Percentiles rank a stretch among this genome's conserved stretches.
phyloP scores from a whole-genome alignment of 2,888 invertebrate genomes.

The Gymnocheta viridis region DNA sequence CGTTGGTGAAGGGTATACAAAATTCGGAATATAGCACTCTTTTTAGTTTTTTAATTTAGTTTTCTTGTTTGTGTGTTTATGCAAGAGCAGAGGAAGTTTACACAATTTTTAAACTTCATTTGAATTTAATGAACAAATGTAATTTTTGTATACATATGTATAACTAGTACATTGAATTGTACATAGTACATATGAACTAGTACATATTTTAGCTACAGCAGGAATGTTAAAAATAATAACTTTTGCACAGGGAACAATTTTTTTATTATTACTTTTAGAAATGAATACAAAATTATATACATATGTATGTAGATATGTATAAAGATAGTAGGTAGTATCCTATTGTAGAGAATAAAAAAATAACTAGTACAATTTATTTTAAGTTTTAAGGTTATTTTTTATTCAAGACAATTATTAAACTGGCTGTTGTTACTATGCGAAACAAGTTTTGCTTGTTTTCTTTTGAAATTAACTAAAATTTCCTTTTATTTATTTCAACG shows the following conservation, averaged over 20 bases:
- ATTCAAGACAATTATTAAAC: not conserved
- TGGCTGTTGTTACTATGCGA: not conserved
- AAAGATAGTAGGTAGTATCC: too few species aligned
- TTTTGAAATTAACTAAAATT: not conserved
- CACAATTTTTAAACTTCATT: not conserved
- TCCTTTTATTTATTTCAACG: not conserved
- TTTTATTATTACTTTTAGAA: too few species aligned
- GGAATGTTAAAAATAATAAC: not conserved
- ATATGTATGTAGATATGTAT: too few species aligned
- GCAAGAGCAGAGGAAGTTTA: not conserved
- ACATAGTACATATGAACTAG: not conserved
- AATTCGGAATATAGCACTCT: too few species aligned
- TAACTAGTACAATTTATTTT: too few species aligned
- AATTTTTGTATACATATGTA: not conserved
- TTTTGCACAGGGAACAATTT: not conserved
- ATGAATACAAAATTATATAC: too few species aligned
- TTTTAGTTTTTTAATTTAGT: not conserved
- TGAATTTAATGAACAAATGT: not conserved
- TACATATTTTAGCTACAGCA: not conserved
- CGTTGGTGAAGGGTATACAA: too few species aligned
- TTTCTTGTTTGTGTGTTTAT: not conserved
- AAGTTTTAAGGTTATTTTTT: not conserved
- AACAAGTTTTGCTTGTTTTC: not conserved
- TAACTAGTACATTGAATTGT: not conserved
- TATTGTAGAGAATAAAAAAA: too few species aligned